Evolutionary conservation across 2,797 vertebrate species (phyloP), one percentile per base, ranked within the genome.

Genomic region (Alauda arvensis): DNA sequence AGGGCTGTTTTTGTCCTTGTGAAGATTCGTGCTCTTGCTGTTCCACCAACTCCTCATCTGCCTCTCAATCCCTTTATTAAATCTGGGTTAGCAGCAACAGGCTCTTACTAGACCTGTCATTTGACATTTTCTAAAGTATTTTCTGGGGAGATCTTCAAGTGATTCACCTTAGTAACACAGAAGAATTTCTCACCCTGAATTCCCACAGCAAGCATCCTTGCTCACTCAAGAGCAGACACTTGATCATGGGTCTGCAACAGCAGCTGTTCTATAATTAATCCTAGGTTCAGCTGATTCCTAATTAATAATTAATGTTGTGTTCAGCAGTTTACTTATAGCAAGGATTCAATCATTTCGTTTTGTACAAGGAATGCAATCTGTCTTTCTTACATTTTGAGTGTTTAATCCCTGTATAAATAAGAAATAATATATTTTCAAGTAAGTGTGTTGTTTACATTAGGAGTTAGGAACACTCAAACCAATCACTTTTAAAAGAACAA

Each of bases 251-350:
- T 76, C 63, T 85, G 57, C 77, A 87, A 40, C 37, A 93, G 81
- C 65, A 88, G 67, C 63, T 78, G 56, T 66, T 94, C 87, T 85
- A 53, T 78, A 92, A 93, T 74, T 91, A 90, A 87, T 72, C 65
- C 60, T 37, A 83, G 31, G 20, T 81, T 94, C 66, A 87, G 26
- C 23, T 77, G 76, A 87, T 78, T 91, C 42, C 46, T 90, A 90
- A 82, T 85, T 92, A 93, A 90, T 88, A 88, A 91, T 88, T 88
- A 94, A 88, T 34, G 39, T 69, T 78, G 29, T 80, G 46, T 78
- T 93, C 75, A 62, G 42, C 45, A 76, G 63, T 83, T 85, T 81
- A 92, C 63, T 91, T 83, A 71, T 57, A 78, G 59, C 10, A 34
- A 56, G 18, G 40, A 56, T 62, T 87, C 48, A 88, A 60, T 19